Evolutionary conservation across 2,888 invertebrate species (phyloP).

Genomic region (Oscheius onirici): DNA sequence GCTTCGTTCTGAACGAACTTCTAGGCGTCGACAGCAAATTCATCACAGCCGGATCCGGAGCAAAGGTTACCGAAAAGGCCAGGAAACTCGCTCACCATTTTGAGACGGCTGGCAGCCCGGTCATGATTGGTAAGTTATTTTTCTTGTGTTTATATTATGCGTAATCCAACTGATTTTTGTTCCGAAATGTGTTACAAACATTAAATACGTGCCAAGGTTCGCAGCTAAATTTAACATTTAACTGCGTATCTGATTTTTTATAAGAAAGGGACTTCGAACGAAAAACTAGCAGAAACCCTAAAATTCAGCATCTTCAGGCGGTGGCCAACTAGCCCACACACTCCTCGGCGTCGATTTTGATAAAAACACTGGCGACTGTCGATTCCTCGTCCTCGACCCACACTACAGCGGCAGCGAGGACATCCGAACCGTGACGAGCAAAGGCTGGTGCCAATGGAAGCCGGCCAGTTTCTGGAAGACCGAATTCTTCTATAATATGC

Average conservation of each 20-base stretch:
- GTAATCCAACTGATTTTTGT: too few relatives aligned
- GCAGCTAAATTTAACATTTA: too few relatives aligned
- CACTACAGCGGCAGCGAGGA: slow-evolving; percentile 83
- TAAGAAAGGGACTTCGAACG: too few relatives aligned
- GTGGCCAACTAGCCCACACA: slow-evolving; percentile 96
- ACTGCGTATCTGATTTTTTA: too few relatives aligned
- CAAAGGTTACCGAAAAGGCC: slow-evolving; percentile 80
- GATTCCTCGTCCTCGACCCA: slow-evolving; percentile 95
- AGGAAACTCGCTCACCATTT: slow-evolving; percentile 90
- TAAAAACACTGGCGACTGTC: slow-evolving; percentile 81
- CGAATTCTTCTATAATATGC: slow-evolving; percentile 91
- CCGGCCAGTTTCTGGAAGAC: slow-evolving; percentile 91
- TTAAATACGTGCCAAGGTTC: too few relatives aligned
- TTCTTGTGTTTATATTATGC: too few relatives aligned
- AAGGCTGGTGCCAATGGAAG: slow-evolving; percentile 90
- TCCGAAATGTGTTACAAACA: too few relatives aligned
- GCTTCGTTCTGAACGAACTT: slow-evolving; percentile 80
- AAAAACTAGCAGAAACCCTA: too few relatives aligned
- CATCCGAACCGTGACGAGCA: slow-evolving; percentile 51
- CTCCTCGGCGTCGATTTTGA: slow-evolving; percentile 93
- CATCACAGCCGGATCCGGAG: slow-evolving; percentile 85
- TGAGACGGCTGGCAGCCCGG: slow-evolving; percentile 88
- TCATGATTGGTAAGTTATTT: slow-evolving; percentile 87
- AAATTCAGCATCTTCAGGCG: slow-evolving; percentile 82
- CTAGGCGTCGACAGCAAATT: slow-evolving; percentile 77